Base-by-base conservation (phyloP, 2,888 invertebrate species). In the Pachliopta kotzebuea region DNA sequence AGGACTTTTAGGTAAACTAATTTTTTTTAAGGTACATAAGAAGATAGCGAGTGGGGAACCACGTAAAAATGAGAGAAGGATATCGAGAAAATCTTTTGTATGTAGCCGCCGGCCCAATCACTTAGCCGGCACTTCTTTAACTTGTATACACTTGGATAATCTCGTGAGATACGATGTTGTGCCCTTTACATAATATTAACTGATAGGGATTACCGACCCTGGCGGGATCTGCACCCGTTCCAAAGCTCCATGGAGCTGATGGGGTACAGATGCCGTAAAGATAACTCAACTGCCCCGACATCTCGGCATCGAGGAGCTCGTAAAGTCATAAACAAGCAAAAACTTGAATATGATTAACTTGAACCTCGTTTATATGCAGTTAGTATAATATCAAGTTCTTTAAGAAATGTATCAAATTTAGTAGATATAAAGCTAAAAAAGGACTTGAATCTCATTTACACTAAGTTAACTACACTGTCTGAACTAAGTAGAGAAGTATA, bases 231-330 rank as follows among this genome's bases (percentile, higher is more conserved):
- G 59, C 58, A 60, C 49, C 58, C 63, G 17, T 60, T 24, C 49
- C 54, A 26, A 49, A 53, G 49, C 63, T 29, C 52, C 17, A 59
- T 45, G 45, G 29, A 53, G 37, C 54, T 21, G 59, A 45, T 49
- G 56, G 60, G 31, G 55, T 23, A 31, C 20, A 62, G 63, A 63
- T 63, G 63, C 14, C 58, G 31, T 63, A 63, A 59, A 63, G 63
- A 63, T 63, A 63, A 11, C 50, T 49, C 59, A 63, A 11, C 50
- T 52, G 50, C 52, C 64, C n/a, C 60, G 64, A 60, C 64, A 60
- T 64, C 56, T 60, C 59, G 64, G 64, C 64, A 56, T 60, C 64
- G 56, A 18, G 42, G 50, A 55, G 26, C 56, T 42, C 60, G 52
- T 64, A 64, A 64, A 64, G 50, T 20, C 50, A 57, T 57, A 55